Conservation (phyloP, 2,797 vertebrate species). For the Kryptolebias ocellatus region DNA sequence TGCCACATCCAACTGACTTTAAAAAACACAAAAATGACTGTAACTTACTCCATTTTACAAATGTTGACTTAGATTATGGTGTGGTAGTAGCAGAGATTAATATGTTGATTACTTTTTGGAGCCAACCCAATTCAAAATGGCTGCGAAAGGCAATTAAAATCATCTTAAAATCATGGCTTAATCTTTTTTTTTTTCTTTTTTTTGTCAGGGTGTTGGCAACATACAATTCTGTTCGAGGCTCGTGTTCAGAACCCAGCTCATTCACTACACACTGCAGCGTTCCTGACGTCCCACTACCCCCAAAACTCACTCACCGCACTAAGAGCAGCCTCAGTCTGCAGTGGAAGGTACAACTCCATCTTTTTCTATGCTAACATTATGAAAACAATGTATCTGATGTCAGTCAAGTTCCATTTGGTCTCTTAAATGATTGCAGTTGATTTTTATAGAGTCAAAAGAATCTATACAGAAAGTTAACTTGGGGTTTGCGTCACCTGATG, state of each 20-base stretch:
- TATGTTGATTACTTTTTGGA: too few species aligned
- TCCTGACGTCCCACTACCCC: constrained; percentile 89
- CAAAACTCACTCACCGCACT: constrained; percentile 91
- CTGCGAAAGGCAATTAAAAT: too few species aligned
- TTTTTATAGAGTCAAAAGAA: neutral
- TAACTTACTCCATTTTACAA: too few species aligned
- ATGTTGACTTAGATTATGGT: too few species aligned
- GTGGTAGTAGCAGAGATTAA: too few species aligned
- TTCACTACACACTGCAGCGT: constrained; percentile 95
- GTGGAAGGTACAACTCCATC: constrained; percentile 89
- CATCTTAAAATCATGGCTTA: too few species aligned
- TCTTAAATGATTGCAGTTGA: too few species aligned
- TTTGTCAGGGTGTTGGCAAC: constrained; percentile 86
- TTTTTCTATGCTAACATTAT: neutral
- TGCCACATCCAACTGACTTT: too few species aligned
- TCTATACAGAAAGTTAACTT: neutral
- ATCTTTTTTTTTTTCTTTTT: neutral
- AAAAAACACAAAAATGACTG: too few species aligned
- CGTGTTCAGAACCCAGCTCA: constrained; percentile 89
- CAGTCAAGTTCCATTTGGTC: neutral
- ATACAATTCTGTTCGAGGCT: constrained; percentile 92
- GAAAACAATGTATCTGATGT: neutral
- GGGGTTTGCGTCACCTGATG: neutral
- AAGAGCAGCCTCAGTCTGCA: constrained; percentile 94
- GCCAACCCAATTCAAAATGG: too few species aligned